Percentiles rank a stretch among this genome's conserved stretches.
These are phyloP conservation scores for Fregetta grallaria DNA, from an alignment of 2,113 vertebrate genomes.

Conservation along the genomic window DNA sequence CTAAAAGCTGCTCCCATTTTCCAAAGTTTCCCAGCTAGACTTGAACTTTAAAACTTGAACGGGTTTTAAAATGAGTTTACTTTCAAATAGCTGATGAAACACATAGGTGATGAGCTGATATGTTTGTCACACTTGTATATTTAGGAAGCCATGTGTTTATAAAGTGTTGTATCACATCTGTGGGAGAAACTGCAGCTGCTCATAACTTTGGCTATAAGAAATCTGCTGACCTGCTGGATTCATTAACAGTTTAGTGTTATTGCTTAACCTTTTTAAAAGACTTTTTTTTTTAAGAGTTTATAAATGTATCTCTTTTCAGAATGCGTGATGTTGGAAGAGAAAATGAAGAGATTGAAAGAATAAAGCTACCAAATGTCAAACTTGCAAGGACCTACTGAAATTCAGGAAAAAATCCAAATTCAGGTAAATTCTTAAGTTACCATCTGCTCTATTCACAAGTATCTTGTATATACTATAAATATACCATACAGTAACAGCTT, in stretches of 20 bases:
- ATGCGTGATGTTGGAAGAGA: neutral
- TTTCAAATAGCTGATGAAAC: neutral
- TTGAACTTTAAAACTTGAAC: neutral
- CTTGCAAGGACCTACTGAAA: conserved; percentile 1
- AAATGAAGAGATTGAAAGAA: neutral
- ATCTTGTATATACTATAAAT: conserved; percentile 55
- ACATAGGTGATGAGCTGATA: neutral
- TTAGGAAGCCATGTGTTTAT: neutral
- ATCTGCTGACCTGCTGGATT: conserved; percentile 2
- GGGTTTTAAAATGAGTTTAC: neutral
- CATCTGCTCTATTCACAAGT: conserved; percentile 52
- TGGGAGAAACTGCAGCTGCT: neutral
- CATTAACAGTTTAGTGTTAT: neutral
- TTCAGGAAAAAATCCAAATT: conserved; percentile 36
- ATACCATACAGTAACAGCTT: conserved; percentile 40
- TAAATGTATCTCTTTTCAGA: neutral
- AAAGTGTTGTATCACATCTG: neutral
- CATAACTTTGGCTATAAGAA: neutral
- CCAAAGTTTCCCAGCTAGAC: neutral
- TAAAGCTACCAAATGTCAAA: conserved; percentile 23
- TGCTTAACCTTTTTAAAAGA: neutral
- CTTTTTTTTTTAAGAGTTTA: neutral
- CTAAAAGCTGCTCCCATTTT: neutral
- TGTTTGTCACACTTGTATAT: neutral
- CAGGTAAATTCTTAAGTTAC: conserved; percentile 53